Evolutionary conservation across 2,113 vertebrate species (phyloP).

Genomic region (Misgurnus anguillicaudatus): DNA sequence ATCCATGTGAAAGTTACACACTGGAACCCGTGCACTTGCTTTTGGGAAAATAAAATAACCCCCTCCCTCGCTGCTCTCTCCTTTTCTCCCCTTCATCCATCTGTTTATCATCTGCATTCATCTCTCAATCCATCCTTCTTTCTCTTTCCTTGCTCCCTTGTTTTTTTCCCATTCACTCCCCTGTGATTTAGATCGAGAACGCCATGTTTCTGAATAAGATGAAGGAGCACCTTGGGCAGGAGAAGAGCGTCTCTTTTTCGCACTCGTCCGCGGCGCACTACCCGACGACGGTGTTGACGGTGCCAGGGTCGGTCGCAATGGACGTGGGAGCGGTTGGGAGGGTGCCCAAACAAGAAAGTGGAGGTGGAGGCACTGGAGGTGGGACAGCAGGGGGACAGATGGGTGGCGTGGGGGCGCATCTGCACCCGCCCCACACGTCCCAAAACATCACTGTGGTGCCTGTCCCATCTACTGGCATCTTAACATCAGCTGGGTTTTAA

Average conservation of each 20-base stretch:
- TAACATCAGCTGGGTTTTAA: constrained; percentile 85
- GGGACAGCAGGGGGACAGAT: constrained; percentile 61
- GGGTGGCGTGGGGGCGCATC: constrained; percentile 79
- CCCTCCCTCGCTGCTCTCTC: constrained; percentile 56
- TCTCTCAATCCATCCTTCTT: constrained; percentile 61
- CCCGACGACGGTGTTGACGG: constrained; percentile 83
- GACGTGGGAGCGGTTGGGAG: constrained; percentile 70
- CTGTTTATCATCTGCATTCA: constrained; percentile 51
- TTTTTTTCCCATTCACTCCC: constrained; percentile 28
- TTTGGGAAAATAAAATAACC: constrained; percentile 50
- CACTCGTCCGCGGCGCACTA: constrained; percentile 79
- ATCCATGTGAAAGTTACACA: constrained; percentile 47
- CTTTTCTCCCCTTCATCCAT: constrained; percentile 54
- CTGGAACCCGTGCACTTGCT: constrained; percentile 9
- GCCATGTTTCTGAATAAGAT: constrained; percentile 99
- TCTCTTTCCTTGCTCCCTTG: constrained; percentile 27
- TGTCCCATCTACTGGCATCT: constrained; percentile 91
- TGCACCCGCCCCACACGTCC: constrained; percentile 88
- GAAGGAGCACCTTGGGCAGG: constrained; percentile 91
- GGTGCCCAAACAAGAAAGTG: constrained; percentile 81
- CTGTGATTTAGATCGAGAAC: constrained; percentile 86
- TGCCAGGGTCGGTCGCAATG: constrained; percentile 82
- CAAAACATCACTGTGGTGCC: constrained; percentile 97
- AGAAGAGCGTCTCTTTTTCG: constrained; percentile 84
- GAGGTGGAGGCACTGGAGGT: constrained; percentile 70